Evolutionary conservation across 2,888 invertebrate genomes (phyloP).

Genomic region (Beris chalybata): DNA sequence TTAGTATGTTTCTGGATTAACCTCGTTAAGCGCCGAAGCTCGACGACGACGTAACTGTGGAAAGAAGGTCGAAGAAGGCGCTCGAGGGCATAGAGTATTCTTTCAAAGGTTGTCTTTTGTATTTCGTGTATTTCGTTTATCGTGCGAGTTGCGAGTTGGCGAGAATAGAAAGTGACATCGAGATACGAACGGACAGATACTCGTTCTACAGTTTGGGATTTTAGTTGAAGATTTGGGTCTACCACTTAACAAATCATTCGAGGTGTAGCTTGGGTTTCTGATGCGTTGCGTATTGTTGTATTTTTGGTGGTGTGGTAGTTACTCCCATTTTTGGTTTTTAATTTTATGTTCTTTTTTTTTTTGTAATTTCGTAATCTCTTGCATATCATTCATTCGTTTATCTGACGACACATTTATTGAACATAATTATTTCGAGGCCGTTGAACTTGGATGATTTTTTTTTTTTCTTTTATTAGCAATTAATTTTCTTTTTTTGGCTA

Average conservation of each 20-base stretch:
- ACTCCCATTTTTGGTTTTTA: no score
- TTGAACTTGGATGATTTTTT: slow-evolving; percentile 28
- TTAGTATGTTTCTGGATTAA: slow-evolving; percentile 33
- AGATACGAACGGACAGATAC: background rate
- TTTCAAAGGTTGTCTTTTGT: slow-evolving; percentile 4
- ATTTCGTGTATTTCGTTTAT: background rate
- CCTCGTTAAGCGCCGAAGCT: slow-evolving; percentile 20
- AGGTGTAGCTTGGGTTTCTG: no score
- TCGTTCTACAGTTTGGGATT: no score
- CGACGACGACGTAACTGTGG: slow-evolving; percentile 21
- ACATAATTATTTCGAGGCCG: slow-evolving; percentile 9
- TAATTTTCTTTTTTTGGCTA: slow-evolving; percentile 1
- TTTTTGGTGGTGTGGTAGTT: no score
- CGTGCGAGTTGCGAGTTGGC: background rate
- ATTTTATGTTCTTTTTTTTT: background rate
- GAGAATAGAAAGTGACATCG: slow-evolving; percentile 31
- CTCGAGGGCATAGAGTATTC: slow-evolving; percentile 25
- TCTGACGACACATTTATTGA: slow-evolving; percentile 14
- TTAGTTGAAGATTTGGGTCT: no score
- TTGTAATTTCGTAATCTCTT: slow-evolving; percentile 28
- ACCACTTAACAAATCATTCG: no score
- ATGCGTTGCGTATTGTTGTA: no score
- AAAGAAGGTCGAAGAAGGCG: slow-evolving; percentile 31
- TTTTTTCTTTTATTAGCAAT: slow-evolving; percentile 15
- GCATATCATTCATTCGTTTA: slow-evolving; percentile 23